Percentiles rank a stretch among this genome's conserved stretches.
Evolutionary conservation across 2,113 vertebrate species (phyloP).

Genomic region (Kobus ellipsiprymnus): DNA sequence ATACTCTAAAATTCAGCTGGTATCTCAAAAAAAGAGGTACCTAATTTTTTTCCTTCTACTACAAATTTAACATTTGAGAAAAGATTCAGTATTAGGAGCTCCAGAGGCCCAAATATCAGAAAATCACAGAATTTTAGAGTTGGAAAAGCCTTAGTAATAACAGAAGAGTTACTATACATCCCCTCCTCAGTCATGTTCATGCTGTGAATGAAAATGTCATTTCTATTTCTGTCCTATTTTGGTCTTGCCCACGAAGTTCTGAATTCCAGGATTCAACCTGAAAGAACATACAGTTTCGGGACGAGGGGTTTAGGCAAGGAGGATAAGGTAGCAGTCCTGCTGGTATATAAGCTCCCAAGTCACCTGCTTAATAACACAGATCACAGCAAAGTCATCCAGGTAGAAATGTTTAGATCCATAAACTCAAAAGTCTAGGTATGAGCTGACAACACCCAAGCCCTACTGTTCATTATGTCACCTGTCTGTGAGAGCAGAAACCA

Average conservation of each 20-base stretch:
- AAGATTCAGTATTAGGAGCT: background rate
- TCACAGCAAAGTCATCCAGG: background rate
- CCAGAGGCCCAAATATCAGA: background rate
- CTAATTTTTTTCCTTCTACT: background rate
- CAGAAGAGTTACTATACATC: background rate
- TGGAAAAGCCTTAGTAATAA: background rate
- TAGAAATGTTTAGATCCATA: background rate
- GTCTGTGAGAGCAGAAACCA: background rate
- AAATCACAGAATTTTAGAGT: background rate
- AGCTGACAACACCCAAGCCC: background rate
- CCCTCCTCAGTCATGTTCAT: background rate
- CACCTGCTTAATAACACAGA: background rate
- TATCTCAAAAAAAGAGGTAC: conserved; percentile 17
- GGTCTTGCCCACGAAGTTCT: background rate
- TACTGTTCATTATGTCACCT: background rate
- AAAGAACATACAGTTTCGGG: background rate
- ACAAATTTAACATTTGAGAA: conserved; percentile 7
- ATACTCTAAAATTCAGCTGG: background rate
- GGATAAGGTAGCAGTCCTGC: background rate
- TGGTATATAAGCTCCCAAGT: background rate
- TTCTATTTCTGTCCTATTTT: background rate
- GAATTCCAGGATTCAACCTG: background rate
- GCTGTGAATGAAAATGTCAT: background rate
- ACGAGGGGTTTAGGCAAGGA: background rate
- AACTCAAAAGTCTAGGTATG: background rate